These are phyloP conservation scores for Leucania comma DNA, from an alignment of 2,888 invertebrate genomes.

Conservation along the genomic window DNA sequence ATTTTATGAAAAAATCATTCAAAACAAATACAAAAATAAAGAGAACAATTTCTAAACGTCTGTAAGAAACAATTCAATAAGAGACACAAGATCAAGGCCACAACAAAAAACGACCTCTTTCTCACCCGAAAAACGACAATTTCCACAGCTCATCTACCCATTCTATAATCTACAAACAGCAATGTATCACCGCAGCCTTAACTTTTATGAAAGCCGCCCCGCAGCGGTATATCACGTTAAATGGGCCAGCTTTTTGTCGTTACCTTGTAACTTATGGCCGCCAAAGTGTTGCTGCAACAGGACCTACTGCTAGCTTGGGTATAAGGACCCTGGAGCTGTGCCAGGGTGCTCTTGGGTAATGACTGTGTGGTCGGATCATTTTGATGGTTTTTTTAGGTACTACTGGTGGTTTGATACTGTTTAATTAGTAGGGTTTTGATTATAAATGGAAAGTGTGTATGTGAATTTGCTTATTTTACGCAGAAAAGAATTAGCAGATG, in stretches of 20 bases:
- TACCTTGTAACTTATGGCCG: slow-evolving; percentile 85
- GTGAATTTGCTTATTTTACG: too few species aligned
- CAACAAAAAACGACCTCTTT: not conserved
- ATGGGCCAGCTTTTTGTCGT: slow-evolving; percentile 85
- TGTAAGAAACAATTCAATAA: not conserved
- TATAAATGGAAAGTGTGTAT: not conserved
- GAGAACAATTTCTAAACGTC: not conserved
- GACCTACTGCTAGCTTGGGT: slow-evolving; percentile 51
- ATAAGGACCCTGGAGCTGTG: slow-evolving; percentile 48
- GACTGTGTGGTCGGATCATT: slow-evolving; percentile 30
- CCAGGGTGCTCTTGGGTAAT: slow-evolving; percentile 39
- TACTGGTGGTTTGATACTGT: not conserved
- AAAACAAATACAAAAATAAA: too few species aligned
- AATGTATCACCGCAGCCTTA: slow-evolving; percentile 73
- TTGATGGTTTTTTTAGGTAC: not conserved
- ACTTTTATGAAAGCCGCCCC: slow-evolving; percentile 83
- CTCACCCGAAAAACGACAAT: not conserved
- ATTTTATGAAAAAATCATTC: too few species aligned
- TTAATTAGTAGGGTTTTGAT: not conserved
- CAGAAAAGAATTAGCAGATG: too few species aligned
- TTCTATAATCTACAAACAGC: slow-evolving; percentile 50
- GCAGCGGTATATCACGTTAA: slow-evolving; percentile 84
- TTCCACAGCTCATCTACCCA: slow-evolving; percentile 25
- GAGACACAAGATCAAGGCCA: not conserved
- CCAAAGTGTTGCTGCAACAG: slow-evolving; percentile 64